Percentiles rank a stretch among this genome's conserved stretches.
These are phyloP conservation scores for Chymomyza costata DNA, from an alignment of 1,140 invertebrate genomes.

Conservation along the genomic window DNA sequence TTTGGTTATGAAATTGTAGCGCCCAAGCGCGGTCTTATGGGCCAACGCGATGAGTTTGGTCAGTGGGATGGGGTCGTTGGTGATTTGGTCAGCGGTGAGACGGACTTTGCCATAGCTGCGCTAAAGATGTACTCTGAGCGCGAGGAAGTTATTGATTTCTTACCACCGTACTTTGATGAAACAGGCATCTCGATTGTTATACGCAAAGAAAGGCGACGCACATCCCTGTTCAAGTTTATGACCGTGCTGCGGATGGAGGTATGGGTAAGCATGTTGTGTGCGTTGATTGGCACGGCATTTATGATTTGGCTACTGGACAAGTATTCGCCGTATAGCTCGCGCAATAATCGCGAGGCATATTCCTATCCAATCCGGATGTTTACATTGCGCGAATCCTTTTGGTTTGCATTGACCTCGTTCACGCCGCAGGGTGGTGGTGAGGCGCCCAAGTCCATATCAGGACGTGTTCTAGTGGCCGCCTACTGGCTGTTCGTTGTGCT, in stretches of 20 bases:
- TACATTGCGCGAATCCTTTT: constrained; percentile 92
- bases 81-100: constrained; percentile 90
- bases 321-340: constrained; percentile 91
- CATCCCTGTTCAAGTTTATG: constrained; percentile 94
- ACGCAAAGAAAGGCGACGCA: constrained; percentile 87
- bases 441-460: constrained; percentile 89
- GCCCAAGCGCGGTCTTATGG: constrained; percentile 83
- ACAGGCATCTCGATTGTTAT: constrained; percentile 92
- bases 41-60: constrained; percentile 80
- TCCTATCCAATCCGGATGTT: constrained; percentile 90
- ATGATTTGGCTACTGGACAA: constrained; percentile 93
- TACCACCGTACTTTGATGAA: constrained; percentile 93
- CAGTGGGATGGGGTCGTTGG: constrained; percentile 95
- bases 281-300: constrained; percentile 87
- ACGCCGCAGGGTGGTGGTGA: constrained; percentile 93
- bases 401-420: constrained; percentile 94
- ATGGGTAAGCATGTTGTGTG: constrained; percentile 91
- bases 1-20: constrained; percentile 92
- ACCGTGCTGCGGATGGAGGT: constrained; percentile 90
- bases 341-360: constrained; percentile 88
- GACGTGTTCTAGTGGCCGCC: constrained; percentile 89
- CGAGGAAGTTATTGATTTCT: constrained; percentile 95
- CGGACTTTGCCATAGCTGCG: constrained; percentile 89
- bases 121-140: constrained; percentile 94
- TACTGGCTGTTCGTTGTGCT: constrained; percentile 96